These are phyloP conservation scores for Pipra filicauda DNA, from an alignment of 2,113 vertebrate genomes.

Conservation along the genomic window DNA sequence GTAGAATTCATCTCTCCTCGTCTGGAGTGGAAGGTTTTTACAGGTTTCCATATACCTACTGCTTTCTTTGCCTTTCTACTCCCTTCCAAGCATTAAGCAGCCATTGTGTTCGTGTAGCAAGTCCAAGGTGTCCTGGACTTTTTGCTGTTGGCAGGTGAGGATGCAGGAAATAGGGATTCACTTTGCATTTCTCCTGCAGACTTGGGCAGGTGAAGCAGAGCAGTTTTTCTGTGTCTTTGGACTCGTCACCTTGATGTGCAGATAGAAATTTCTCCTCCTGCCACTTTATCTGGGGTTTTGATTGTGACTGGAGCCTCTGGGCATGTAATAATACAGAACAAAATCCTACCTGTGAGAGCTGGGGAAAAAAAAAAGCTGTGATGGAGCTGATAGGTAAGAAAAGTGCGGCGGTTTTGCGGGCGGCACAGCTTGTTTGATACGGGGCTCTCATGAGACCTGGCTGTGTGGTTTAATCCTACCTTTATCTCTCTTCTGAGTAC, in stretches of 20 bases:
- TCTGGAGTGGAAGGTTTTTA: background rate
- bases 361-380: background rate
- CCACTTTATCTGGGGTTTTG: background rate
- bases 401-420: fast-evolving
- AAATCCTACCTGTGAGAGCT: fast-evolving
- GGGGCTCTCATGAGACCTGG: background rate
- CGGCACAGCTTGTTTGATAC: background rate
- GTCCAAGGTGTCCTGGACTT: background rate
- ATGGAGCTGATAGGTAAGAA: fast-evolving
- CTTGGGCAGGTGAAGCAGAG: background rate
- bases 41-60: background rate
- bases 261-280: background rate
- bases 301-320: background rate
- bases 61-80: background rate
- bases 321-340: background rate
- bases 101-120: fast-evolving
- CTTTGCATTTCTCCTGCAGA: background rate
- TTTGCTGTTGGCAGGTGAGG: background rate
- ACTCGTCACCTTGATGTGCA: background rate
- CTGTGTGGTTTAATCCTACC: background rate
- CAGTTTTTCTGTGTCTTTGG: background rate
- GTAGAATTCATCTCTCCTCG: background rate
- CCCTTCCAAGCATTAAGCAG: background rate
- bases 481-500: background rate
- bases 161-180: background rate